Percentiles rank a stretch among this genome's conserved stretches.
phyloP scores from a whole-genome alignment of 2,888 invertebrate species.

The Heliconius ismenius region DNA sequence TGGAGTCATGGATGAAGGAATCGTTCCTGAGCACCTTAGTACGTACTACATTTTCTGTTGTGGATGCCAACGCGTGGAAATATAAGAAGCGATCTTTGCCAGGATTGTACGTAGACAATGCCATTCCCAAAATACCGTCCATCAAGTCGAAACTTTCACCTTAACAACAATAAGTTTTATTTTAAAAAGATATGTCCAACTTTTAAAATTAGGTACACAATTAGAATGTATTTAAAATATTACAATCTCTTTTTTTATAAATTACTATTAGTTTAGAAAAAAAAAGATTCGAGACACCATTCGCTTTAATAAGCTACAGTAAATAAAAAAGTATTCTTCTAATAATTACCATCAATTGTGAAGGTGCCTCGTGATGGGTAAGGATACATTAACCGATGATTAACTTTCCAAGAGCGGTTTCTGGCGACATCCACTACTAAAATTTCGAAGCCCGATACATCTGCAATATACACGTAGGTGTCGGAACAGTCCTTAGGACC shows the following conservation, averaged over 20 bases:
- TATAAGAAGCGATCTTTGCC: constrained; percentile 80
- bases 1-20: constrained; percentile 72
- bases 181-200: neutral
- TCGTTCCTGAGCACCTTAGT: constrained; percentile 83
- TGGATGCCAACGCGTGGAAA: constrained; percentile 86
- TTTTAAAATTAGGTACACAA: neutral
- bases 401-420: constrained; percentile 83
- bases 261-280: no score
- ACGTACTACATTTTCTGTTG: constrained; percentile 84
- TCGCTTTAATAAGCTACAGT: neutral
- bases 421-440: constrained; percentile 84
- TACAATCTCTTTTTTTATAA: no score
- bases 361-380: constrained; percentile 84
- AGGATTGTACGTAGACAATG: constrained; percentile 79
- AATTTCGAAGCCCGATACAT: constrained; percentile 83
- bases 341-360: constrained; percentile 78
- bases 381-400: constrained; percentile 85
- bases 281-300: no score
- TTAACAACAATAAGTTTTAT: constrained; percentile 49
- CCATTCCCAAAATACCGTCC: constrained; percentile 87
- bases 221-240: no score
- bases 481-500: constrained; percentile 76
- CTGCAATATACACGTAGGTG: constrained; percentile 86
- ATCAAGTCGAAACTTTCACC: constrained; percentile 86
- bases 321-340: neutral